These are phyloP conservation scores for Pogonocichla stellata DNA, from an alignment of 2,113 vertebrate species.

Conservation along the genomic window DNA sequence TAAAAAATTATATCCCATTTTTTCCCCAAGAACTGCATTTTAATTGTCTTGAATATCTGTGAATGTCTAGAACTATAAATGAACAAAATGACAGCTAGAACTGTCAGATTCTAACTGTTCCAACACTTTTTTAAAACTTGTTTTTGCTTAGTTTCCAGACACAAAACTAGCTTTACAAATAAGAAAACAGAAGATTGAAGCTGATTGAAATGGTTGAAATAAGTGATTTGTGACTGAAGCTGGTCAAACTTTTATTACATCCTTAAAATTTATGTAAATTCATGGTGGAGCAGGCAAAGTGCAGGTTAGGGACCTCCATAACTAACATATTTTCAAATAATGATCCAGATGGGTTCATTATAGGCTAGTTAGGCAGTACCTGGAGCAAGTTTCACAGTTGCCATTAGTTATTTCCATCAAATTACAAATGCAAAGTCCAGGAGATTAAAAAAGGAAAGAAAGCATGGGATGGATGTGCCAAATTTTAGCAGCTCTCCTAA, in stretches of 20 bases:
- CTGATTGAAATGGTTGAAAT: not conserved
- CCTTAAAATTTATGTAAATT: not conserved
- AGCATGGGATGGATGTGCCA: not conserved
- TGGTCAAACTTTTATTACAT: not conserved
- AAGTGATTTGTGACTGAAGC: not conserved
- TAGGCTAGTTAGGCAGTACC: not conserved
- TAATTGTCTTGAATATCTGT: not conserved
- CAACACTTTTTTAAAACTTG: not conserved
- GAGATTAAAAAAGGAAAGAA: not conserved
- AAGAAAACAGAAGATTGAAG: not conserved
- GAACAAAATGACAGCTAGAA: not conserved
- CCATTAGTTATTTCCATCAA: not conserved
- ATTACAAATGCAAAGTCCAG: not conserved
- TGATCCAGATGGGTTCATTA: not conserved
- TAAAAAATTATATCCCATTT: not conserved
- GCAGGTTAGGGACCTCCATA: not conserved
- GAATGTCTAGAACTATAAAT: not conserved
- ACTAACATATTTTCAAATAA: not conserved
- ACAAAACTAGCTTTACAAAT: not conserved
- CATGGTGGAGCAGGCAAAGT: not conserved
- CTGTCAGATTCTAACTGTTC: not conserved
- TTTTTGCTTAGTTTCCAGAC: not conserved
- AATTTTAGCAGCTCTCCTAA: not conserved
- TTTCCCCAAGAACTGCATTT: not conserved
- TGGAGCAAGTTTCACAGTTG: not conserved